These are phyloP conservation scores for Meda fulgida DNA, from an alignment of 2,797 vertebrate species.

Conservation along the genomic window DNA sequence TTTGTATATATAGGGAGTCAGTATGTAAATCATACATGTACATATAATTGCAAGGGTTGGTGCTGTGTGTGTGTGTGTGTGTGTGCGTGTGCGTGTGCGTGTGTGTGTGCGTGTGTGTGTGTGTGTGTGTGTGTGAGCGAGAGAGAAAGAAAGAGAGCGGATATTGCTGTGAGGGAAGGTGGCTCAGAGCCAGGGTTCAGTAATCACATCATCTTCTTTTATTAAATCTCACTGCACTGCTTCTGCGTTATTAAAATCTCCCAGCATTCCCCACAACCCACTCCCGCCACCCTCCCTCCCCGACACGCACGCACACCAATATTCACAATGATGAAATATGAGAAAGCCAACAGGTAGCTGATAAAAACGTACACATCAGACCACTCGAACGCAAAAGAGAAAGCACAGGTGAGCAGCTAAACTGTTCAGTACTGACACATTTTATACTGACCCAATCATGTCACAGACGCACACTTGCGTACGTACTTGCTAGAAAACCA, in stretches of 20 bases:
- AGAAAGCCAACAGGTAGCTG: constrained; percentile 64
- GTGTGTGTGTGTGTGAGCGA: constrained; percentile 45
- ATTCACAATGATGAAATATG: constrained; percentile 59
- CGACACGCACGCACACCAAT: constrained; percentile 54
- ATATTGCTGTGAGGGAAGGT: constrained; percentile 89
- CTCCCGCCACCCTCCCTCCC: constrained; percentile 72
- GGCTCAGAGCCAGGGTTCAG: constrained; percentile 89
- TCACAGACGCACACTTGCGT: not conserved
- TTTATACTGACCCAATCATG: not conserved
- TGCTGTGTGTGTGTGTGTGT: constrained; percentile 44
- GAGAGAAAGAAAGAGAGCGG: constrained; percentile 71
- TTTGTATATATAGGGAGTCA: constrained; percentile 54
- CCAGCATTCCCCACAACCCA: constrained; percentile 88
- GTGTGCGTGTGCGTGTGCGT: constrained; percentile 50
- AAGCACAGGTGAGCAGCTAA: constrained; percentile 45
- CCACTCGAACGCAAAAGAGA: constrained; percentile 71
- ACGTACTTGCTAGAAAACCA: not conserved
- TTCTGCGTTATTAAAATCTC: constrained; percentile 97
- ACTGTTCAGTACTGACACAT: constrained; percentile 1
- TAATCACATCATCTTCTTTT: constrained; percentile 98
- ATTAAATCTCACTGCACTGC: constrained; percentile 95
- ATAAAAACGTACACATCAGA: constrained; percentile 71
- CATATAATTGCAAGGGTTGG: constrained; percentile 69
- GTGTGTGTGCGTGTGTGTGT: constrained; percentile 41
- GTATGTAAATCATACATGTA: constrained; percentile 75